Evolutionary conservation across 2,797 vertebrate species (phyloP), one percentile per base, ranked within the genome.

Genomic region (Tauraco hartlaubi): DNA sequence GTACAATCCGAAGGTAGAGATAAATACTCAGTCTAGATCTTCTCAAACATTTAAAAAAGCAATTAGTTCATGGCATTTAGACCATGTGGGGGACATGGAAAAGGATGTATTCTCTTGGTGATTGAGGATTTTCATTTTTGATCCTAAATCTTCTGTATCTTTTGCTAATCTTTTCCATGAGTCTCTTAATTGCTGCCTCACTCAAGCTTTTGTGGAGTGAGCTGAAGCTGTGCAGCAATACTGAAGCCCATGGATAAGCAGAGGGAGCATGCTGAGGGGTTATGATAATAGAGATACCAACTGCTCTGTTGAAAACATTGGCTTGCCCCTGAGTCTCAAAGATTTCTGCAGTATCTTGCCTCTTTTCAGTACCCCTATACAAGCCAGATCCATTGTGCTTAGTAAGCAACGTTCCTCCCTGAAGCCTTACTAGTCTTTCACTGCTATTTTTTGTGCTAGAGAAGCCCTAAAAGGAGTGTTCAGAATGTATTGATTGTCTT

Each of bases 391-490:
- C 15, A 6, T 72, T 46, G 26, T 4, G 1, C 41, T 61, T 31
- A 64, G 35, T 54, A 81, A 94, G 58, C 66, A 90, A 15, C n/a
- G 58, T 77, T 87, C 33, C 9, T 83, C 28, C 52, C 80, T 59
- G 39, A 76, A 56, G 56, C 33, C 49, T 56, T 83, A n/a, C n/a
- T 51, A 31, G 49, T 15, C 51, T 87, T 92, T n/a, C 31, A 46
- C 28, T 85, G n/a, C n/a, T 90, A 13, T 84, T 93, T 95, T 95
- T 94, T 81, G 28, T 62, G 16, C 29, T 82, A 48, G 17, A 72
- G 17, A 44, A 63, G 9, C 44, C 35, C 11, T 92, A 59, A 81
- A 93, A 92, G 17, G 8, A 91, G 9, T 22, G 6, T 41, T 91
- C 21, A 26, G 18, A 77, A 83, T 46, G 39, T 44, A 80, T 20